Evolutionary conservation across 2,797 vertebrate species (phyloP), one percentile per base, ranked within the genome.

Genomic region (Neosilurus hyrtlii): DNA sequence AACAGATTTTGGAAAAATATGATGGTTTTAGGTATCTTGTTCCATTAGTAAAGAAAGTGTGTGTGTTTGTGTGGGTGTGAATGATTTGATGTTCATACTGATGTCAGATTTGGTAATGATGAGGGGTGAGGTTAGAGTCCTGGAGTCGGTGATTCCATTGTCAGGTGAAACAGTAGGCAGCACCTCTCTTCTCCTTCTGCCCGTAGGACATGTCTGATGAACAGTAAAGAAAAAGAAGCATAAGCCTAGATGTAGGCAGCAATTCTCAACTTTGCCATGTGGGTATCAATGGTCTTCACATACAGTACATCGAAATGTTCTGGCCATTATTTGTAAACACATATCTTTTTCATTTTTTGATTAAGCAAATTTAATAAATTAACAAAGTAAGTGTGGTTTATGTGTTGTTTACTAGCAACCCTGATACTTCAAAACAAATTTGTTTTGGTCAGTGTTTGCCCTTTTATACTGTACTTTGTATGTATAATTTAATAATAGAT

Each of bases 91-190:
- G 26, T 54, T 88, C 84, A 20, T 90, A 93, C 91, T 72, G 76
- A 0, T 87, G 0, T 93, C 92, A 2, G 86, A 43, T 75, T 82
- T 91, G 87, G 92, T 95, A 82, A 87, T 2, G 80, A 96, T 94
- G 78, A 88, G 59, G 0, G 73, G 54, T 0, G 94, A 94, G 56
- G 91, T 92, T 87, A 95, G 83, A 82, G 91, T 93, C 83, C 92
- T 92, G 65, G 88, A 37, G 0, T 93, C 88, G 59, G 90, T 82
- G 35, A 91, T 12, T 62, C 88, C 84, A 0, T 87, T 24, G 14
- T 88, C 5, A 82, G 86, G 9, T 0, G 62, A 15, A 0, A 72
- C 43, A 0, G 83, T 75, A 1, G 84, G 14, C 0, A 72, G 84
- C 9, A 52, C 51, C 4, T 88, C 72, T 78, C 80, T 90, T 73